Percentiles rank a stretch among this genome's conserved stretches.
Evolutionary conservation across 2,797 vertebrate genomes (phyloP).

Genomic region (Cryptoblepharus egeriae): DNA sequence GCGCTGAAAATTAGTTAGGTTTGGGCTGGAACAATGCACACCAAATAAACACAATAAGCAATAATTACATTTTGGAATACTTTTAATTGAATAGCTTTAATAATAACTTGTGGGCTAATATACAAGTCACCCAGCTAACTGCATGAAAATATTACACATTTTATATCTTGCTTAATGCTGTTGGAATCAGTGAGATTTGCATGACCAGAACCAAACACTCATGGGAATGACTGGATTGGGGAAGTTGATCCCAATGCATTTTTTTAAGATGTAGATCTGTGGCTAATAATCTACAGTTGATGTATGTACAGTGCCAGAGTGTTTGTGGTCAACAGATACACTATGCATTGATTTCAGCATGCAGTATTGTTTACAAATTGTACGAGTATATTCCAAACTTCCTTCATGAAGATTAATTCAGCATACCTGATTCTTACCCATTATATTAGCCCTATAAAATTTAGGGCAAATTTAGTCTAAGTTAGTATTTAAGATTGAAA

Average conservation of each 20-base stretch:
- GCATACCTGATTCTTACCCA: no score
- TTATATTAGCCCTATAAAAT: no score
- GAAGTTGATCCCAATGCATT: neutral
- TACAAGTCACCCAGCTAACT: neutral
- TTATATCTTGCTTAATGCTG: neutral
- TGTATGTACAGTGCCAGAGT: neutral
- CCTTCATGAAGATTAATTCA: neutral
- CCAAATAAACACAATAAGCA: neutral
- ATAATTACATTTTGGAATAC: neutral
- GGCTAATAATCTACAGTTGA: neutral
- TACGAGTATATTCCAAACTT: neutral
- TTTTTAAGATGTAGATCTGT: neutral
- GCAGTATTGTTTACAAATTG: neutral
- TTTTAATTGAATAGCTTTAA: neutral
- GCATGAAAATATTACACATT: no score
- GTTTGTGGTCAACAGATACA: neutral
- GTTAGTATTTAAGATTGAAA: neutral
- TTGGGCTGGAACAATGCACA: no score
- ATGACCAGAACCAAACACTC: neutral
- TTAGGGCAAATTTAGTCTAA: no score
- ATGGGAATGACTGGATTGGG: neutral
- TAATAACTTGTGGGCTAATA: neutral
- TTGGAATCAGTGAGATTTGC: neutral
- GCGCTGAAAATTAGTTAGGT: no score
- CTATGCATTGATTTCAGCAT: neutral